Conservation (phyloP, 1,140 invertebrate genomes). For the Dinoponera quadriceps region DNA sequence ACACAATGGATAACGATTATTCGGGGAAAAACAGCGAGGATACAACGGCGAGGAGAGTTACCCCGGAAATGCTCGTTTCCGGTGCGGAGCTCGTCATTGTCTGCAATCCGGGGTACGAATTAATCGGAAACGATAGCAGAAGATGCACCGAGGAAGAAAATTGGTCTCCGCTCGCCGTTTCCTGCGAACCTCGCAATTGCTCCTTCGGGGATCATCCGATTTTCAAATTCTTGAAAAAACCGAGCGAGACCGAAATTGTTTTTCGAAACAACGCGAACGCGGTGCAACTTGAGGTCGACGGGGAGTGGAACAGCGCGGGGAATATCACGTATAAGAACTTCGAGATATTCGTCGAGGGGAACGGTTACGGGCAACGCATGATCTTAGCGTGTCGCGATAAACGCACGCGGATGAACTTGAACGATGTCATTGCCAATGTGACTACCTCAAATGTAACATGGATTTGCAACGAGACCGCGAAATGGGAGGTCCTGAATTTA, state of each 20-base stretch:
- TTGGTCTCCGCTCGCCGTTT: conserved; percentile 66
- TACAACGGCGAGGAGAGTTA: background rate
- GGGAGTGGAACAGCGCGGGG: background rate
- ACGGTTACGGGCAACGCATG: conserved; percentile 65
- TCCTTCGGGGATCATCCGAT: conserved; percentile 64
- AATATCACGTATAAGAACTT: conserved; percentile 54
- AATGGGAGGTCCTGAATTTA: conserved; percentile 66
- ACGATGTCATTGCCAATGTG: background rate
- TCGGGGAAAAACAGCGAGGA: background rate
- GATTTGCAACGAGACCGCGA: conserved; percentile 70
- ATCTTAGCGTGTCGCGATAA: conserved; percentile 70
- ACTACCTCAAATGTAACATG: conserved; percentile 69
- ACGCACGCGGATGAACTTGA: conserved; percentile 39
- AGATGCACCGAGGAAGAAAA: conserved; percentile 70
- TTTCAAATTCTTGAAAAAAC: conserved; percentile 54
- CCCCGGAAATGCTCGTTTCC: conserved; percentile 47
- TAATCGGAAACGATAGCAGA: conserved; percentile 49
- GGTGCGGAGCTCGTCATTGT: conserved; percentile 64
- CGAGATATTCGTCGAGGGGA: conserved; percentile 63
- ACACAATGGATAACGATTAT: background rate
- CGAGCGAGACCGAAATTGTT: background rate
- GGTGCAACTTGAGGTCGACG: background rate
- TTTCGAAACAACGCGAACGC: conserved; percentile 7
- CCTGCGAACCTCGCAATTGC: conserved; percentile 68
- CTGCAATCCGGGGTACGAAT: conserved; percentile 70